A percentile compares a stretch with the other conserved stretches of the same genome.
Evolutionary conservation across 2,888 invertebrate species (phyloP).

Genomic region (Drosophila limbata): DNA sequence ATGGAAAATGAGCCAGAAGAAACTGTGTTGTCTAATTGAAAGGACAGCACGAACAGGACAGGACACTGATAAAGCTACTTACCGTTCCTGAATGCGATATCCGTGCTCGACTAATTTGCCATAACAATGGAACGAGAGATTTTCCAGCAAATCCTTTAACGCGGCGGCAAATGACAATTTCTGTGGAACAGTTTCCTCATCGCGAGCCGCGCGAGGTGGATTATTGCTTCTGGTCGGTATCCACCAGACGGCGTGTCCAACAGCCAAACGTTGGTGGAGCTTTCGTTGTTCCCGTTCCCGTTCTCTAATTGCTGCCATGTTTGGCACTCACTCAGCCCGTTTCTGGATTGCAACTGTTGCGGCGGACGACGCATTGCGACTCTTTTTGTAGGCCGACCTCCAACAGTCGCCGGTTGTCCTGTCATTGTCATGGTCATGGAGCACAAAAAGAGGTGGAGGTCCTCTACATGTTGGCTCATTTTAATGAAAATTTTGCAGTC

Average conservation of each 20-base stretch:
- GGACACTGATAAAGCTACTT: constrained; percentile 42
- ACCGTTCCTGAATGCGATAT: constrained; percentile 78
- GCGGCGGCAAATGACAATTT: constrained; percentile 72
- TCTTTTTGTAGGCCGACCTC: constrained; percentile 56
- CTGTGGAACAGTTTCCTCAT: constrained; percentile 48
- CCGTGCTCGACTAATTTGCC: constrained; percentile 82
- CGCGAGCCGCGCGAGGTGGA: constrained; percentile 19
- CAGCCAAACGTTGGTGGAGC: constrained; percentile 50
- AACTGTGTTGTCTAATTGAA: constrained; percentile 74
- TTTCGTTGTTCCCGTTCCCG: constrained; percentile 9
- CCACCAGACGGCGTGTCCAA: constrained; percentile 82
- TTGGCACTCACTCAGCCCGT: constrained; percentile 60
- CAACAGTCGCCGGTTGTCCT: constrained; percentile 30
- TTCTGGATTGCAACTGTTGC: constrained; percentile 77
- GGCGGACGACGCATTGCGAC: constrained; percentile 46
- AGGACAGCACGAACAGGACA: constrained; percentile 13
- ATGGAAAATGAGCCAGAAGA: constrained; percentile 82
- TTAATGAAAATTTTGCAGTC: constrained; percentile 83
- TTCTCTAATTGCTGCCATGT: constrained; percentile 39
- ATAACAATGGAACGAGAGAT: constrained; percentile 84
- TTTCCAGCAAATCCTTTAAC: constrained; percentile 81
- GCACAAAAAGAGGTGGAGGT: constrained; percentile 1
- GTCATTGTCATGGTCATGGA: constrained; percentile 27
- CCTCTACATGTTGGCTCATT: constrained; percentile 51
- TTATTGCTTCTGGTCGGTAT: constrained; percentile 43